Conservation (phyloP, 2,888 invertebrate species). For the Epiblema foenella region DNA sequence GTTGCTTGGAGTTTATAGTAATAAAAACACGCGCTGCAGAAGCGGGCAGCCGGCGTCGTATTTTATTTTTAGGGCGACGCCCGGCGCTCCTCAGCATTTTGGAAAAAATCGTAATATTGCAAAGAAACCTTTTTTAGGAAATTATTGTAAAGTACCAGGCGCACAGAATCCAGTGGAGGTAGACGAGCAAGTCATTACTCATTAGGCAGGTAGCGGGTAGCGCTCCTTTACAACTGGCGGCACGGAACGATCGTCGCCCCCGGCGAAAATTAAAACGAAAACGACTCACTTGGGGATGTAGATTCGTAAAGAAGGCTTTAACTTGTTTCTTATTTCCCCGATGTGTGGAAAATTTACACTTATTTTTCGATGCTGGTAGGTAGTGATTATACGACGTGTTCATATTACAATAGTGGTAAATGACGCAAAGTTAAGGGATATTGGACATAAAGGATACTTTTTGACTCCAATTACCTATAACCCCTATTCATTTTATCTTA, state of each 20-base stretch:
- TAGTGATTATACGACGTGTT: too few species aligned
- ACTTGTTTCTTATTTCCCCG: slow-evolving; percentile 8
- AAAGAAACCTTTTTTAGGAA: not conserved
- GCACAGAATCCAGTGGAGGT: slow-evolving; percentile 17
- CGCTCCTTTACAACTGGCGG: slow-evolving; percentile 34
- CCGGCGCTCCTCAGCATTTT: too few species aligned
- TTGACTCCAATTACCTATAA: too few species aligned
- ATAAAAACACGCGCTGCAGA: too few species aligned
- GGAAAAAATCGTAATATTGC: not conserved
- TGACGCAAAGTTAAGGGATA: too few species aligned
- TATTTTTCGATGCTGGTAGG: not conserved
- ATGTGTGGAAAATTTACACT: not conserved
- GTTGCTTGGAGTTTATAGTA: too few species aligned
- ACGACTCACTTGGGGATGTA: slow-evolving; percentile 29
- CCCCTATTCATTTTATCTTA: too few species aligned
- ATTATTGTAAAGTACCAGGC: slow-evolving; percentile 12
- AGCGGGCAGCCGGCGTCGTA: too few species aligned
- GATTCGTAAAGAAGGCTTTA: slow-evolving; percentile 18
- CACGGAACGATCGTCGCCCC: slow-evolving; percentile 17
- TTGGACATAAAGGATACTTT: too few species aligned
- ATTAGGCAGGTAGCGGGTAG: slow-evolving; percentile 34
- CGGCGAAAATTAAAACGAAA: slow-evolving; percentile 38
- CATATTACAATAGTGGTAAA: too few species aligned
- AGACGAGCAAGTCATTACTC: slow-evolving; percentile 28
- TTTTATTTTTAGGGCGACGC: too few species aligned